Evolutionary conservation across 2,113 vertebrate genomes (phyloP), one percentile per base, ranked within the genome.

Genomic region (Siphamia tubifer): DNA sequence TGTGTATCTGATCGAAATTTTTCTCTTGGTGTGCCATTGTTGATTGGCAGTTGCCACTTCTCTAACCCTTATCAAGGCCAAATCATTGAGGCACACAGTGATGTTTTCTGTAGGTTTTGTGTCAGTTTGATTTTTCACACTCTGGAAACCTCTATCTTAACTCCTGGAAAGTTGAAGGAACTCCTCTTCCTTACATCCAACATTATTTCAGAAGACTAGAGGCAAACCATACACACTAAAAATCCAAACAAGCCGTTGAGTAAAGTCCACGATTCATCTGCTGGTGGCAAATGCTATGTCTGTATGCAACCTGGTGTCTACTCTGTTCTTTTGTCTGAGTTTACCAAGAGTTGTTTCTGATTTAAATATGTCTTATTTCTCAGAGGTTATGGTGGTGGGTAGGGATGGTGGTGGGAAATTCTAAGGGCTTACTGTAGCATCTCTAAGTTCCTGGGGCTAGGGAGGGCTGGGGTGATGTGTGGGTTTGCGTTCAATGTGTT

Each of bases 381-480:
- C 75, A 54, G 71, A 74, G 77, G 73, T 82, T 47, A 32, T 47
- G 56, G 30, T 68, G 70, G 53, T 75, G 57, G 32, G 72, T 19
- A 4, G 66, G 68, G 63, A 28, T 44, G 34, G 42, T 47, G 81
- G 78, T 57, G 58, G 78, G 78, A 60, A n/a, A 36, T 63, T 63
- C 27, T 49, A 84, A 84, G 85, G 79, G 88, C 86, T 91, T 82
- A 84, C 81, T 70, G 87, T 83, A 89, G 84, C 83, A 83, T 88
- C 82, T 87, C 74, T 86, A 84, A 83, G 44, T 73, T 81, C 55
- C 71, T 86, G 70, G 74, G 66, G 44, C 32, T 28, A 13, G 76
- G 71, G 77, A 4, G 65, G 75, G 73, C 31, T 35, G 58, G 70
- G 74, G 48, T 47, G 57, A 77, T 55, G 83, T 77, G 57, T 65